Percentiles rank a stretch among this genome's conserved stretches.
These are phyloP conservation scores for Haliclona indistincta DNA, from an alignment of 37 sponge, comb jelly and placozoan genomes.

Conservation along the genomic window DNA sequence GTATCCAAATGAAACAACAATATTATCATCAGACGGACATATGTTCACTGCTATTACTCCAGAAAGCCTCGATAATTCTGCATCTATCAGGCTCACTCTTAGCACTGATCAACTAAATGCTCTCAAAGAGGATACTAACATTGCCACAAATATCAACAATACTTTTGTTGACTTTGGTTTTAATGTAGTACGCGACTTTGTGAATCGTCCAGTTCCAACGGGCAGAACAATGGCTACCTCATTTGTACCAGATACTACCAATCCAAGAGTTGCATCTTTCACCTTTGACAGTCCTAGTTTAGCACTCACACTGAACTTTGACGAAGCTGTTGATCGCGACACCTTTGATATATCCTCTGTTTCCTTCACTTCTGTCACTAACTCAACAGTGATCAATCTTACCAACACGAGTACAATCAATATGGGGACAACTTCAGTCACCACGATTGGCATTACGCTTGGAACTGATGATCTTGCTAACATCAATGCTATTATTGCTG, in stretches of 20 bases:
- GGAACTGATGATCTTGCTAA: constrained; percentile 12
- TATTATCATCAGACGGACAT: not conserved
- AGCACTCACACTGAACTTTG: constrained; percentile 57
- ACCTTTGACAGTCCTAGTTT: constrained; percentile 24
- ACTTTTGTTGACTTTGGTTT: constrained; percentile 36
- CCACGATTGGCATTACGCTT: constrained; percentile 36
- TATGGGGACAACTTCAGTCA: not conserved
- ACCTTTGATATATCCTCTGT: constrained; percentile 45
- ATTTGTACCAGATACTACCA: constrained; percentile 69
- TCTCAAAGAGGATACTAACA: constrained; percentile 45
- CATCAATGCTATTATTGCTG: constrained; percentile 24
- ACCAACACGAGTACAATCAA: not conserved
- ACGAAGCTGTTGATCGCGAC: constrained; percentile 69
- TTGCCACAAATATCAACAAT: constrained; percentile 46
- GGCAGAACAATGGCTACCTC: not conserved
- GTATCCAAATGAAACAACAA: not conserved
- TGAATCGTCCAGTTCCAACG: not conserved
- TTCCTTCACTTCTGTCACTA: constrained; percentile 18
- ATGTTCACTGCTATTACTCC: not conserved
- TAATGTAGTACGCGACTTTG: constrained; percentile 61
- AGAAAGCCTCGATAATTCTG: constrained; percentile 24
- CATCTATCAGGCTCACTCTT: constrained; percentile 40
- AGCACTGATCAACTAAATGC: constrained; percentile 43
- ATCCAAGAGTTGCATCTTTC: constrained; percentile 55
- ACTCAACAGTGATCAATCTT: not conserved